Base-by-base conservation (phyloP, 2,113 vertebrate species). In the Percopsis transmontana region DNA sequence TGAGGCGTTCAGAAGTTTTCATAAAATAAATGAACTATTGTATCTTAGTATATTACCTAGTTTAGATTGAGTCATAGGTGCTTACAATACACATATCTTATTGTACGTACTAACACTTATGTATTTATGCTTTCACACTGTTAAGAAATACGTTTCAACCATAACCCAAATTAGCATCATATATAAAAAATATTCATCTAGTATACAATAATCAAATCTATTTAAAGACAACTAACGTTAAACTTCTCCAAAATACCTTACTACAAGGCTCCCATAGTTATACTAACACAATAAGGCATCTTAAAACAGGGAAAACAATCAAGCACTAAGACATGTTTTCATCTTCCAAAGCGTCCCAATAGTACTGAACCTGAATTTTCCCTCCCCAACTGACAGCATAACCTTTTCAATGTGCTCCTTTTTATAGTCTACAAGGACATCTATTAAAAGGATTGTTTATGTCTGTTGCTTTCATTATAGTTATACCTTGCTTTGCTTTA, bases 111-210 rank as follows among this genome's bases (percentile, higher is more conserved):
- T 9, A 38, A 14, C 53, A 38, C 27, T 24, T 56, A 16, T 15
- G n/a, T 33, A 33, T 33, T 33, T 33, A 33, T 33, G 27, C 16
- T 56, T 24, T n/a, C 53, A 16, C 24, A 38, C 27, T 33, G 15
- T 56, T 61, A 12, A 47, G 24, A 33, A n/a, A 14, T 27, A 24
- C 7, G 15, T 6, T n/a, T 18, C 45, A n/a, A 7, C n/a, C 45
- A 48, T 61, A 48, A 10, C 41, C 11, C 50, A 39, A 81, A 51
- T 33, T 11, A 20, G 1, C 13, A 42, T 40, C n/a, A 68, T 54
- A 64, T 69, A 59, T 33, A 72, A 74, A 77, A 69, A n/a, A 67
- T 9, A 2, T 15, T n/a, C n/a, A 68, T 58, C 2, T 42, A 65
- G 1, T 7, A 51, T 1, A 44, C 21, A 70, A n/a, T 27, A 23